A percentile compares a stretch with the other conserved stretches of the same genome.
These are phyloP conservation scores for Stenotaenia linearis DNA, from an alignment of 2,888 invertebrate genomes.

Conservation along the genomic window DNA sequence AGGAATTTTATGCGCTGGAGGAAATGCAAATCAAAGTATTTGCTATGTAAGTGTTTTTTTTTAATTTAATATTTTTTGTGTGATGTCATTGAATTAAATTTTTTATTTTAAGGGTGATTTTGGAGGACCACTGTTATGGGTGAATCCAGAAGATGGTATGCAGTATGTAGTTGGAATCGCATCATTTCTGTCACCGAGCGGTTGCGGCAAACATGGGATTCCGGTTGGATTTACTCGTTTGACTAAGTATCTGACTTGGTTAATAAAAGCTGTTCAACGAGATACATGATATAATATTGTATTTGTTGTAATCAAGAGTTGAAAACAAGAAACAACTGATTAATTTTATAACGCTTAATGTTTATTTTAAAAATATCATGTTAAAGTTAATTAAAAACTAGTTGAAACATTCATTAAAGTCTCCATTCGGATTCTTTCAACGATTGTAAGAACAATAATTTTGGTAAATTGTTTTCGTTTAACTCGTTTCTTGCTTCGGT, in stretches of 20 bases:
- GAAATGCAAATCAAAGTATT: constrained; percentile 7
- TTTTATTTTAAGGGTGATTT: constrained; percentile 26
- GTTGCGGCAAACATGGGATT: neutral
- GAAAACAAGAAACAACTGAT: too few relatives aligned
- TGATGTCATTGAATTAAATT: neutral
- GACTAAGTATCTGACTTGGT: neutral
- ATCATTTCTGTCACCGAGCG: neutral
- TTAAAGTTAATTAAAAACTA: neutral
- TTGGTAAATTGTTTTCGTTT: neutral
- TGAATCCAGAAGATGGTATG: neutral
- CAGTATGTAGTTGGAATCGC: neutral
- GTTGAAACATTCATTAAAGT: neutral
- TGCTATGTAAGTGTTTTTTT: neutral
- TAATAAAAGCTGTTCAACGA: neutral
- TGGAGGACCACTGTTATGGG: neutral
- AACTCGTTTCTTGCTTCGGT: neutral
- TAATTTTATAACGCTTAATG: neutral
- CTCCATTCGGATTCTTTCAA: neutral
- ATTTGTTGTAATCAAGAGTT: too few relatives aligned
- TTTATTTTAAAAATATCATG: neutral
- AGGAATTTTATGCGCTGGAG: constrained; percentile 19
- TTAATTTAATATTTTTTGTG: neutral
- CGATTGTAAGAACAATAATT: neutral
- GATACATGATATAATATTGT: too few relatives aligned
- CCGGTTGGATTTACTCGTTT: neutral